Evolutionary conservation across 2,797 vertebrate species (phyloP).

Genomic region (Rachycentron canadum): DNA sequence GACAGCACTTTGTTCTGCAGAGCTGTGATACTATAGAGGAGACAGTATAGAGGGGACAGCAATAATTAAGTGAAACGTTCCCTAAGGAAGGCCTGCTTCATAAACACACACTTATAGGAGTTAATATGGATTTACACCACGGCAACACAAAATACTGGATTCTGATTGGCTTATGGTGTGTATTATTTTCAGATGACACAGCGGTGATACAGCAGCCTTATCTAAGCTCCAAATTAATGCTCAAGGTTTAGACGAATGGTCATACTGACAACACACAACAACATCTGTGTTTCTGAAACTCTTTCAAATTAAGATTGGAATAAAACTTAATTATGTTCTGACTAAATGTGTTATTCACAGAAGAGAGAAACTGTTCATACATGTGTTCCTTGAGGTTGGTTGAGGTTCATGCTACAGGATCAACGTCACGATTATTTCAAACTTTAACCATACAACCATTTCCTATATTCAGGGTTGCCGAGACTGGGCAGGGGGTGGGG

Average conservation of each 20-base stretch:
- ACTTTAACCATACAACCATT: too few relatives aligned
- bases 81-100: background rate
- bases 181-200: background rate
- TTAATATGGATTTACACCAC: background rate
- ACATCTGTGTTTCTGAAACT: too few relatives aligned
- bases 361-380: too few relatives aligned
- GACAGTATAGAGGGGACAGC: background rate
- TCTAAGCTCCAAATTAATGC: background rate
- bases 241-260: background rate
- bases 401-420: too few relatives aligned
- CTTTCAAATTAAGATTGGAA: too few relatives aligned
- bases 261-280: too few relatives aligned
- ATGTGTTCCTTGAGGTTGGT: too few relatives aligned
- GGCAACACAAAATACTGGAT: background rate
- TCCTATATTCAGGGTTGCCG: too few relatives aligned
- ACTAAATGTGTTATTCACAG: too few relatives aligned
- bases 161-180: slow-evolving; percentile 14
- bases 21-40: slow-evolving; percentile 28
- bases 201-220: background rate
- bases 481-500: too few relatives aligned
- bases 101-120: background rate
- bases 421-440: too few relatives aligned
- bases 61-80: background rate
- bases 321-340: too few relatives aligned
- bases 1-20: slow-evolving; percentile 54